Base-by-base conservation (phyloP, 2,797 vertebrate species). In the Hybognathus amarus region DNA sequence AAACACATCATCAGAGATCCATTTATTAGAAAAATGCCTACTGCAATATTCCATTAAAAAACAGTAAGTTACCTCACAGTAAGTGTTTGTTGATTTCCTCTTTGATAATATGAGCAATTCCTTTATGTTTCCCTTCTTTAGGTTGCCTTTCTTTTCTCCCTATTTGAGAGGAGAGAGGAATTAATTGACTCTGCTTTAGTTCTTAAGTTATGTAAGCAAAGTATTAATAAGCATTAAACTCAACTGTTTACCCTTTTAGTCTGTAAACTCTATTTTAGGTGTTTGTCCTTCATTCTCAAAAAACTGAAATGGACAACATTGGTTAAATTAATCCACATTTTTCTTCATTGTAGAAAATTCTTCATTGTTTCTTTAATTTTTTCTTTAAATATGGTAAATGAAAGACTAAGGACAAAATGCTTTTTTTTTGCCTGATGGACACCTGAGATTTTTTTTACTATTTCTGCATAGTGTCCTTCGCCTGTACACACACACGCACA, bases 191-290 rank as follows among this genome's bases (percentile, higher is more conserved):
- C 18, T 78, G 40, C n/a, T 71, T 63, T 30, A 63, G 47, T 70
- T 69, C 17, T 50, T 70, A 27, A 63, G 56, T 86, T 89, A 79
- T 33, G 42, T 77, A 77, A 30, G 77, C 80, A n/a, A 45, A 71
- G 56, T 27, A 30, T 10, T 36, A 45, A 69, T 70, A n/a, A 42
- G 24, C 8, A 22, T 45, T 10, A 17, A 50, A 11, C 6, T 66
- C 10, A 24, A 27, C 20, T 1, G 17, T 40, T 84, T 74, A 80
- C 63, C 74, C 42, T 70, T 47, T 66, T 66, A 66, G 54, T 59
- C 70, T 40, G 45, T 36, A 71, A 66, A 54, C 67, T 74, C 67
- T 69, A 73, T 81, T 80, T 84, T 27, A 47, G 24, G 61, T 22
- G 56, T 54, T 66, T 75, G 12, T 74, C 50, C 22, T 54, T 33